Base-by-base conservation (phyloP, 1,140 invertebrate genomes). In the Rhopalosiphum padi region DNA sequence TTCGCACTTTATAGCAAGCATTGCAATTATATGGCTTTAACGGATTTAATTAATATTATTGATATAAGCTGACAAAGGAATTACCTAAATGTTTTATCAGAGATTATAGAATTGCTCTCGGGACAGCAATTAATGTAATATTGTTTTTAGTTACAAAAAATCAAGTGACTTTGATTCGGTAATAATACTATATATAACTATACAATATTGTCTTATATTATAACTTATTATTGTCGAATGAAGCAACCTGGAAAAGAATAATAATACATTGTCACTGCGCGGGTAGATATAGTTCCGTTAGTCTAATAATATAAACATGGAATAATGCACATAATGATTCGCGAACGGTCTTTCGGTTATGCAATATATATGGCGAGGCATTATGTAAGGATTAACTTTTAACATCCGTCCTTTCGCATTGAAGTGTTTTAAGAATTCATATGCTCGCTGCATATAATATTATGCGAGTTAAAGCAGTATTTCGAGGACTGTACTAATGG, bases 251-350 rank as follows among this genome's bases (percentile, higher is more conserved):
- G 15, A 77, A 77, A 68, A n/a, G 30, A 30, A 11, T 30, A 60
- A 60, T 68, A 68, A 15, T n/a, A n/a, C 2, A n/a, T 35, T 77
- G 60, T n/a, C 60, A 77, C 4, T 18, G n/a, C 15, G 4, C 4
- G 30, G 30, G 60, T n/a, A n/a, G 11, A 30, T 68, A 68, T 15
- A 68, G 25, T 68, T 68, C 9, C 30, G 30, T 68, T 68, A n/a
- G 60, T 35, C 60, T 77, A 77, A 77, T 77, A 77, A n/a, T 77
- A n/a, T 77, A 77, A 77, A n/a, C 60, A 77, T 35, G n/a, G n/a
- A 30, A 60, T 60, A 60, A 60, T 77, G 30, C 18, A n/a, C 60
- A 77, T 77, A 77, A 77, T 77, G 30, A 77, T 77, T 77, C 15
- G 30, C 30, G 60, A 77, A 77, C 30, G 60, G 60, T n/a, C 60